phyloP scores from a whole-genome alignment of 2,797 vertebrate genomes.

The Lacerta bilineata region DNA sequence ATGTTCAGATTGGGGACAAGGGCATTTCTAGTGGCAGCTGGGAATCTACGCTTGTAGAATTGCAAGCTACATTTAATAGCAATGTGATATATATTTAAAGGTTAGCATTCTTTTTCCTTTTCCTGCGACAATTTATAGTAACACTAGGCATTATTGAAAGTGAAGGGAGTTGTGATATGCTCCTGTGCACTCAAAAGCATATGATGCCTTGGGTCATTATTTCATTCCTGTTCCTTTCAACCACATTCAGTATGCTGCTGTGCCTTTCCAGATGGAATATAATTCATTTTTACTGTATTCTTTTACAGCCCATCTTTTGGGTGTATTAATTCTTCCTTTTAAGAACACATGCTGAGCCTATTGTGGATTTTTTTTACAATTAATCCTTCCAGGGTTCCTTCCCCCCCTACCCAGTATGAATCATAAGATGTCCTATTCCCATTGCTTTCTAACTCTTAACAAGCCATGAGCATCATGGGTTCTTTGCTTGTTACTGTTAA shows the following conservation, averaged over 20 bases:
- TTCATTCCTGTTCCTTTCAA: conserved; percentile 20
- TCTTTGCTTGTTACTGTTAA: conserved; percentile 8
- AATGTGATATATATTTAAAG: conserved; percentile 24
- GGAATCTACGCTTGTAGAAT: not conserved
- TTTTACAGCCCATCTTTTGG: conserved; percentile 20
- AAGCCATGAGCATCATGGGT: not conserved
- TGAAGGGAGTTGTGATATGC: conserved; percentile 9
- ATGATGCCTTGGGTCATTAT: conserved; percentile 16
- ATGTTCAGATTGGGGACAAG: not conserved
- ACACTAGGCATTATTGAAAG: conserved; percentile 13
- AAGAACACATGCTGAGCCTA: not conserved
- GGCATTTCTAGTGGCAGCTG: not conserved
- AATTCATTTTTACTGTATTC: conserved; percentile 21
- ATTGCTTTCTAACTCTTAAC: conserved; percentile 16
- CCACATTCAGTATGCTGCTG: conserved; percentile 25
- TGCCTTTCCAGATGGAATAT: conserved; percentile 14
- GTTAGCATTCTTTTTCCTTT: not conserved
- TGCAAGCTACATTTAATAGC: conserved; percentile 16
- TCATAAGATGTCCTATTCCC: not conserved
- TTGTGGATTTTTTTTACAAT: conserved; percentile 13
- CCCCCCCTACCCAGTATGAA: not conserved
- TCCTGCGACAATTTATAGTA: conserved; percentile 16
- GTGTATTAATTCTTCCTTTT: conserved; percentile 7
- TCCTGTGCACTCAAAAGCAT: conserved; percentile 6
- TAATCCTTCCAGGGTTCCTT: conserved; percentile 11